Conservation (phyloP, 2,888 invertebrate genomes). For the Villa cingulata region DNA sequence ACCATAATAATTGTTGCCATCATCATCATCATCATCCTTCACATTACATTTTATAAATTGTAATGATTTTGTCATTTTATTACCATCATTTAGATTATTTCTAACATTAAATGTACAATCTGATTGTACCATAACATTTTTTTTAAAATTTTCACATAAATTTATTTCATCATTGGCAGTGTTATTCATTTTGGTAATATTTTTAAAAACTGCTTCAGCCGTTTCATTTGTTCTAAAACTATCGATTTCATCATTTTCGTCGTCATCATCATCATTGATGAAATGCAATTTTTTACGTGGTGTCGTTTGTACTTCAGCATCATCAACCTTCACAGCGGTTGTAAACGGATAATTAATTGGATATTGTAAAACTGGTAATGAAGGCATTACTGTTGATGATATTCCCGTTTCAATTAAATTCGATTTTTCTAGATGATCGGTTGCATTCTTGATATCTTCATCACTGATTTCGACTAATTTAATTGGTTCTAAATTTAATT, state of each 20-base stretch:
- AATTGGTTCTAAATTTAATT: conserved; percentile 25
- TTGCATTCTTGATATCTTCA: conserved; percentile 20
- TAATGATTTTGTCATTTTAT: conserved; percentile 8
- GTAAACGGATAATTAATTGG: conserved; percentile 4
- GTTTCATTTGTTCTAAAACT: too few species aligned
- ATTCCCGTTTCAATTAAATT: too few species aligned
- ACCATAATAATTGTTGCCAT: too few species aligned
- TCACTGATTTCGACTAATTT: conserved; percentile 21
- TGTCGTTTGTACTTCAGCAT: conserved; percentile 26
- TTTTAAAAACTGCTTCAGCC: too few species aligned
- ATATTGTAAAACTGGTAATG: conserved; percentile 4
- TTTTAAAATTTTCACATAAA: conserved; percentile 6
- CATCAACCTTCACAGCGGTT: conserved; percentile 19
- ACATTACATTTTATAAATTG: conserved; percentile 5
- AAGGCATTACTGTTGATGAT: too few species aligned
- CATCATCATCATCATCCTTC: conserved; percentile 3
- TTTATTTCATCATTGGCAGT: too few species aligned
- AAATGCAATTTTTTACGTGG: conserved; percentile 21
- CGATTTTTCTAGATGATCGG: not conserved
- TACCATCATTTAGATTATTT: not conserved
- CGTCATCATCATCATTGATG: conserved; percentile 10
- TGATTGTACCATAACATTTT: conserved; percentile 11
- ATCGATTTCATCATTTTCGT: too few species aligned
- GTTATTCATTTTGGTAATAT: too few species aligned
- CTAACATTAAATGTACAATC: conserved; percentile 12